A percentile compares a stretch with the other conserved stretches of the same genome.
Evolutionary conservation across 2,888 invertebrate species (phyloP).

Genomic region (Melieria omissa): DNA sequence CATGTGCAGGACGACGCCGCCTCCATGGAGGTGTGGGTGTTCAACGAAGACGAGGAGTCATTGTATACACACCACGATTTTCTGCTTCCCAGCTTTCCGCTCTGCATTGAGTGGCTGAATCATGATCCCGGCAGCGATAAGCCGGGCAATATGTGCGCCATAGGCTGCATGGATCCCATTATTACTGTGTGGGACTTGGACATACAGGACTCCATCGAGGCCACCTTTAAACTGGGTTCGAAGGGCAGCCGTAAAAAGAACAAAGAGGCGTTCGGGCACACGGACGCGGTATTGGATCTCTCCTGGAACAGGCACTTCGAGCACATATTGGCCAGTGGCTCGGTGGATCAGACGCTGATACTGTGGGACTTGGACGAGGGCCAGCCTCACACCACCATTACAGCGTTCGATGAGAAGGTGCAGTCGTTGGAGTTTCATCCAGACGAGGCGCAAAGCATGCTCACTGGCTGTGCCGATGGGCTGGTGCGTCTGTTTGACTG

Average conservation of each 20-base stretch:
- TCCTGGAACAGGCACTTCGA: constrained; percentile 87
- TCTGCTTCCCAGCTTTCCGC: constrained; percentile 86
- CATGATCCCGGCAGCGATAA: constrained; percentile 81
- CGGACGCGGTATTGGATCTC: constrained; percentile 89
- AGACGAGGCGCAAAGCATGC: constrained; percentile 81
- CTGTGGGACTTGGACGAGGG: constrained; percentile 93
- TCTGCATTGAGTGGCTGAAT: constrained; percentile 93
- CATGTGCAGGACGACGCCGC: constrained; percentile 89
- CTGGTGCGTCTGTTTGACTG: constrained; percentile 85
- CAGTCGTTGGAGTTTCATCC: constrained; percentile 88
- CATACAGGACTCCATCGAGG: constrained; percentile 89
- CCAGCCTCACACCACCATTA: constrained; percentile 79
- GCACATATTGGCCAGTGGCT: constrained; percentile 92
- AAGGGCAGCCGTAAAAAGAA: constrained; percentile 80
- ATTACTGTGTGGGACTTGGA: constrained; percentile 99
- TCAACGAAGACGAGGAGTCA: constrained; percentile 88
- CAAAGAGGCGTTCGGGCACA: constrained; percentile 79
- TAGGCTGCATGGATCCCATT: constrained; percentile 91
- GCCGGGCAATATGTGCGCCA: constrained; percentile 86
- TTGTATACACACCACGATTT: constrained; percentile 96
- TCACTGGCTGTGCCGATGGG: constrained; percentile 88
- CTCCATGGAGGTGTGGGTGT: constrained; percentile 90
- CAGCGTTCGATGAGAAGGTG: constrained; percentile 82
- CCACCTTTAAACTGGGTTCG: constrained; percentile 83
- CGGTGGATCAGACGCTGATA: constrained; percentile 87